phyloP scores from a whole-genome alignment of 2,888 invertebrate species.

The Drosophila gaucha region DNA sequence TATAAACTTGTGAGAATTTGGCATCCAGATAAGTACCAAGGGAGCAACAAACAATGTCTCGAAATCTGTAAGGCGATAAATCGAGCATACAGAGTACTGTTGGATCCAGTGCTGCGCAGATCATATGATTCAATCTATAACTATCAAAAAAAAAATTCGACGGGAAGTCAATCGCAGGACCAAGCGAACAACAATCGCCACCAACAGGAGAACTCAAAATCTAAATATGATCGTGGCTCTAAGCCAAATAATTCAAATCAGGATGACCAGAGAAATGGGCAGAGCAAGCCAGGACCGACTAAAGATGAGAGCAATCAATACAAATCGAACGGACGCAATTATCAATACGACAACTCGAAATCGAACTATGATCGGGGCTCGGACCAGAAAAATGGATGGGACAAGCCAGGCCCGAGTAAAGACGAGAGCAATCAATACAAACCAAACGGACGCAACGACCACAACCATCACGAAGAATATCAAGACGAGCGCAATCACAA shows the following conservation, averaged over 20 bases:
- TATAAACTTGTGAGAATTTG: background rate
- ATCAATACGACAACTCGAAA: background rate
- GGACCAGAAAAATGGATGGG: background rate
- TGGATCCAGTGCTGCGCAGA: background rate
- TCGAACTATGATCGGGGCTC: background rate
- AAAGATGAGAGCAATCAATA: background rate
- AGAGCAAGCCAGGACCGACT: background rate
- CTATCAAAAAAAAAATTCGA: background rate
- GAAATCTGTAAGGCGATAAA: slow-evolving; percentile 1
- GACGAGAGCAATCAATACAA: too few relatives aligned
- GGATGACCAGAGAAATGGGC: background rate
- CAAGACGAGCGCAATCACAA: background rate
- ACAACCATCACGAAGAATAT: background rate
- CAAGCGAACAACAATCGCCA: background rate
- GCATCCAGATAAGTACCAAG: slow-evolving; percentile 44
- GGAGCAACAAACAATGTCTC: accelerated
- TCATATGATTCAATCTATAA: slow-evolving; percentile 6
- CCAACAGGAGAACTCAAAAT: background rate
- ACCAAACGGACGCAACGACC: too few relatives aligned
- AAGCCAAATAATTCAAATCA: too few relatives aligned
- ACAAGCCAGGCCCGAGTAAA: too few relatives aligned
- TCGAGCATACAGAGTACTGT: background rate
- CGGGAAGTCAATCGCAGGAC: background rate
- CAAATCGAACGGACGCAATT: background rate
- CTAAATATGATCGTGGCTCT: background rate